phyloP scores from a whole-genome alignment of 2,797 vertebrate genomes.

The Eulemur rubriventer region DNA sequence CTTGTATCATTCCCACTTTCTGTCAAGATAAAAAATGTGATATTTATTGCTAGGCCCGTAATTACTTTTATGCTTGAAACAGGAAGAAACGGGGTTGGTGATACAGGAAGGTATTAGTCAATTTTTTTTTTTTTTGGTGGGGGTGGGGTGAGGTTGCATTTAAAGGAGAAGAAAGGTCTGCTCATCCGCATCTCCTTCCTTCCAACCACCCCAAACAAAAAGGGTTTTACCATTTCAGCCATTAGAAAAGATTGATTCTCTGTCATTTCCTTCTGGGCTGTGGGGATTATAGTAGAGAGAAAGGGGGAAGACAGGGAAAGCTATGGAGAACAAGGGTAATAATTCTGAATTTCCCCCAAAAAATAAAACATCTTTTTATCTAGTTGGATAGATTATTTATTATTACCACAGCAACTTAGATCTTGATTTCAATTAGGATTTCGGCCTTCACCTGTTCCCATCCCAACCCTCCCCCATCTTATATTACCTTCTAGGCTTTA shows the following conservation, averaged over 20 bases:
- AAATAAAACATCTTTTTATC: background rate
- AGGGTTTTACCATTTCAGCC: background rate
- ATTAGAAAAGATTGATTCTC: background rate
- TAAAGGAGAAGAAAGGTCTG: background rate
- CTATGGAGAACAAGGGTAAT: background rate
- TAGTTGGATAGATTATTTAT: background rate
- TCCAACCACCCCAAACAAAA: background rate
- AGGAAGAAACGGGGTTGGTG: constrained; percentile 12
- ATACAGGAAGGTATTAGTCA: background rate
- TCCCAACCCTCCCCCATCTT: background rate
- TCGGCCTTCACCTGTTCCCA: background rate
- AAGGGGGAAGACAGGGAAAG: background rate
- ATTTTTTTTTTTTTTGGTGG: background rate
- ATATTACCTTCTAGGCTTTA: background rate
- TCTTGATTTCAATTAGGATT: background rate
- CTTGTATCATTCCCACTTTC: constrained; percentile 42
- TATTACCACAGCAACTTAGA: background rate
- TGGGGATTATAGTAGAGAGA: background rate
- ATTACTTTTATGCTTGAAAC: constrained; percentile 64
- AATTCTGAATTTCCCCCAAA: background rate
- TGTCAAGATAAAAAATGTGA: constrained; percentile 64
- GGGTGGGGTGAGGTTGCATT: background rate
- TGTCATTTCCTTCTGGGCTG: background rate
- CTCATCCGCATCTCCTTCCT: background rate
- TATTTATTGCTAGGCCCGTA: constrained; percentile 52